A percentile compares a stretch with the other conserved stretches of the same genome.
phyloP scores from a whole-genome alignment of 30 jellyfish, hydroid and myxozoan genomes.

The Nemopilema nomurai region DNA sequence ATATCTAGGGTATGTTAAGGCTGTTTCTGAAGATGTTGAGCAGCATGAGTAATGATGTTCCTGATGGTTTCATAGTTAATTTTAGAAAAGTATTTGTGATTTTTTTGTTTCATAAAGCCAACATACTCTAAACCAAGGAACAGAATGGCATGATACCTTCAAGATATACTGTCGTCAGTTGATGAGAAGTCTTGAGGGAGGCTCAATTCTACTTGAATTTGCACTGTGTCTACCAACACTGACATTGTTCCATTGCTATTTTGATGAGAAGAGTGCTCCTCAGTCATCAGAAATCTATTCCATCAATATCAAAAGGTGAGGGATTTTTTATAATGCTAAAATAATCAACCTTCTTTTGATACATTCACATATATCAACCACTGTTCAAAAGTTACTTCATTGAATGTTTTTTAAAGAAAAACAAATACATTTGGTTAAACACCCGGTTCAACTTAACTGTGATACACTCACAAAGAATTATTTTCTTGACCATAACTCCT shows the following conservation, averaged over 20 bases:
- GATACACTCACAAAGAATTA: too few relatives aligned
- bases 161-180: conserved; percentile 38
- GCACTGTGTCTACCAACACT: conserved; percentile 24
- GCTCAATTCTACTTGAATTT: conserved; percentile 35
- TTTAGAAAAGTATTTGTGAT: too few relatives aligned
- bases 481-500: too few relatives aligned
- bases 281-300: neutral
- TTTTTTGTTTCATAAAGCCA: conserved; percentile 16
- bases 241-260: conserved; percentile 33
- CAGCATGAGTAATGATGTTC: too few relatives aligned
- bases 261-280: conserved; percentile 36
- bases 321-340: neutral
- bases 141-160: conserved; percentile 54
- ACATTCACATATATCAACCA: neutral
- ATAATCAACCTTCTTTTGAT: neutral
- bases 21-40: too few relatives aligned
- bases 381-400: too few relatives aligned
- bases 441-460: too few relatives aligned
- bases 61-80: too few relatives aligned
- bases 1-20: too few relatives aligned
- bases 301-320: conserved; percentile 11
- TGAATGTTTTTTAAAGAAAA: neutral
- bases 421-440: too few relatives aligned
- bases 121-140: conserved; percentile 21
- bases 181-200: conserved; percentile 52